phyloP scores from a whole-genome alignment of 2,113 vertebrate species.

The Phyllostomus discolor region DNA sequence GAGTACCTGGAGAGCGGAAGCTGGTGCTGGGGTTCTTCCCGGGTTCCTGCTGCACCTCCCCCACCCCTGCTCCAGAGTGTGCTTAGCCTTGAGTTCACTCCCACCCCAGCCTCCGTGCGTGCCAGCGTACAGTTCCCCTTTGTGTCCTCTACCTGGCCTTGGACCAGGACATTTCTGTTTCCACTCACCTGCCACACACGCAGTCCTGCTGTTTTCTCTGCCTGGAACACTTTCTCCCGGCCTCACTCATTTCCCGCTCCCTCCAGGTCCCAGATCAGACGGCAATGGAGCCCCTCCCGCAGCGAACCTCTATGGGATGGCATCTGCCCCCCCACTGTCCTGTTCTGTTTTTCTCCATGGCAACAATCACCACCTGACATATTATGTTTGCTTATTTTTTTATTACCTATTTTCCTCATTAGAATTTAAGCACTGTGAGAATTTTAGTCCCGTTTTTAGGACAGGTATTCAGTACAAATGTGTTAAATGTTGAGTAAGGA shows the following conservation, averaged over 20 bases:
- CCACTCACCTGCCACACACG: neutral
- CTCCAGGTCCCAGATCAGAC: neutral
- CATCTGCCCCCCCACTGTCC: neutral
- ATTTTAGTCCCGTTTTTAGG: neutral
- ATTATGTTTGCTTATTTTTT: neutral
- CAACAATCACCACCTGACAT: slow-evolving; percentile 22
- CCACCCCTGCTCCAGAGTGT: neutral
- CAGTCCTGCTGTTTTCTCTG: neutral
- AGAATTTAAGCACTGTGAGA: neutral
- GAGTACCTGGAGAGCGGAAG: neutral
- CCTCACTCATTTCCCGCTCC: neutral
- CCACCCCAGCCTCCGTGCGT: rapidly evolving
- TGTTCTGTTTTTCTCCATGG: slow-evolving; percentile 23
- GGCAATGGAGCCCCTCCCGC: neutral
- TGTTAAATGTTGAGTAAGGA: neutral
- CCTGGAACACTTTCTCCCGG: neutral
- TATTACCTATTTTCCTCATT: slow-evolving; percentile 8
- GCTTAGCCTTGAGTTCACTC: neutral
- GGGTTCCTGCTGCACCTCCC: no score
- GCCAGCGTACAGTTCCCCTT: neutral
- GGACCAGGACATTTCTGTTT: neutral
- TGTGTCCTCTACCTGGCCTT: neutral
- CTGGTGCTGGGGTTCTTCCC: neutral
- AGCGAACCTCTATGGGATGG: neutral
- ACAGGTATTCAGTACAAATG: neutral